Percentiles rank a stretch among this genome's conserved stretches.
These are phyloP conservation scores for Euclidia mi DNA, from an alignment of 2,888 invertebrate species.

Conservation along the genomic window DNA sequence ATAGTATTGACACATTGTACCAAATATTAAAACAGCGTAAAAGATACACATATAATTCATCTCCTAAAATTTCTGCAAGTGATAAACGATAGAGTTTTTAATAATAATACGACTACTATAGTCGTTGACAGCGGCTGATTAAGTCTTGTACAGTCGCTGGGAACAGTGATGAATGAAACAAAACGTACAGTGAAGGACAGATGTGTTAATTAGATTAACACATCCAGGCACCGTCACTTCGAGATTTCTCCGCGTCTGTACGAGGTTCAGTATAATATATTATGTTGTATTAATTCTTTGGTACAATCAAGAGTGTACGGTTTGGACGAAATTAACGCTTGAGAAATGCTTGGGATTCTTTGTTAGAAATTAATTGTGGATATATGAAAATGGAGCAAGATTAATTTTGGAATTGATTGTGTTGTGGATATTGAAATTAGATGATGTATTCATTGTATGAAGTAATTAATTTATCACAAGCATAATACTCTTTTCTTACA, in stretches of 20 bases:
- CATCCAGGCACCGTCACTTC: constrained; percentile 59
- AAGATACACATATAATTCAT: constrained; percentile 28
- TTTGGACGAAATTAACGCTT: constrained; percentile 42
- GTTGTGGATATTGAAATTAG: background rate
- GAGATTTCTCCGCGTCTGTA: constrained; percentile 55
- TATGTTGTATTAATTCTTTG: constrained; percentile 57
- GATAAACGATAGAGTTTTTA: constrained; percentile 49
- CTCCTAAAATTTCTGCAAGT: constrained; percentile 32
- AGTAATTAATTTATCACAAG: too few relatives aligned
- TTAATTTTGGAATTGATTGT: constrained; percentile 8
- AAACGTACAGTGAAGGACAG: constrained; percentile 66
- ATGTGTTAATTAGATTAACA: constrained; percentile 79
- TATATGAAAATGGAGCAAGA: constrained; percentile 9
- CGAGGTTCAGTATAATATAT: constrained; percentile 46
- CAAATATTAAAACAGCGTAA: too few relatives aligned
- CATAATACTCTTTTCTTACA: too few relatives aligned
- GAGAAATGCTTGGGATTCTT: constrained; percentile 30
- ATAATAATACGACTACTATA: constrained; percentile 52
- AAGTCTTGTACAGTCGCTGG: constrained; percentile 50
- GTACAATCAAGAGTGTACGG: constrained; percentile 45
- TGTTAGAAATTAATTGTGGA: constrained; percentile 15
- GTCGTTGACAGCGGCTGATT: constrained; percentile 59
- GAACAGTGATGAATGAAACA: constrained; percentile 75
- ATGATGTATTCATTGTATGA: too few relatives aligned
- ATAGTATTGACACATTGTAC: too few relatives aligned